These are phyloP conservation scores for Neodiprion pinetum DNA, from an alignment of 1,140 invertebrate species.

Conservation along the genomic window DNA sequence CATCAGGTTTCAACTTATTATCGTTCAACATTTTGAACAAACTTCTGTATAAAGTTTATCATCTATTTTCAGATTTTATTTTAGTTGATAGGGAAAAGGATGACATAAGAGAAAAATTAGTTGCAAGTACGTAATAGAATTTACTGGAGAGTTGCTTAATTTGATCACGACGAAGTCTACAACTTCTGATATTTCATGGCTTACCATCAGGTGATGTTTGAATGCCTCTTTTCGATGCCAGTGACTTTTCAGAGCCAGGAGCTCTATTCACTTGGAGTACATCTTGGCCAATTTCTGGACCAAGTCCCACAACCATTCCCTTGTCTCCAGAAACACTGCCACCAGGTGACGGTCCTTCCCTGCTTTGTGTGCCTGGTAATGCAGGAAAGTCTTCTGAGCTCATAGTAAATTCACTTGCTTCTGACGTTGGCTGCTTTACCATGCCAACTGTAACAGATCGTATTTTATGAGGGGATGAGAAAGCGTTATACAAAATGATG, in stretches of 20 bases:
- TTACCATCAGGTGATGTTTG: constrained; percentile 93
- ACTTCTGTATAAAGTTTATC: background rate
- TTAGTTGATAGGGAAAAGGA: too few species aligned
- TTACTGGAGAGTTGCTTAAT: background rate
- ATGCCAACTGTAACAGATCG: constrained; percentile 80
- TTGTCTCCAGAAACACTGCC: constrained; percentile 65
- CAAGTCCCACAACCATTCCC: constrained; percentile 62
- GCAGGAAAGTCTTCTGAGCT: constrained; percentile 99
- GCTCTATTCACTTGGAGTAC: constrained; percentile 58
- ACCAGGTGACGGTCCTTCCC: constrained; percentile 64
- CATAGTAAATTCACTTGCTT: constrained; percentile 95
- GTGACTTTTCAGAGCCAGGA: constrained; percentile 58
- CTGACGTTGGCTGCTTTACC: constrained; percentile 92
- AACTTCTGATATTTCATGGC: constrained; percentile 27
- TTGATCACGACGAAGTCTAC: background rate
- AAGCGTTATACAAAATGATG: constrained; percentile 8
- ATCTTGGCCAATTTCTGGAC: constrained; percentile 58
- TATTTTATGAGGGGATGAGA: background rate
- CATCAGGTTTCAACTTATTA: background rate
- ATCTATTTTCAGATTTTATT: background rate
- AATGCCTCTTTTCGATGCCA: constrained; percentile 79
- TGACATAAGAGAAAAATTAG: too few species aligned
- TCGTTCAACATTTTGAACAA: background rate
- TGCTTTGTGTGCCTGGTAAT: constrained; percentile 77
- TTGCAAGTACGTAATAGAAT: constrained; percentile 2